Base-by-base conservation (phyloP, 2,113 vertebrate genomes). In the Notarius quadriscutis region DNA sequence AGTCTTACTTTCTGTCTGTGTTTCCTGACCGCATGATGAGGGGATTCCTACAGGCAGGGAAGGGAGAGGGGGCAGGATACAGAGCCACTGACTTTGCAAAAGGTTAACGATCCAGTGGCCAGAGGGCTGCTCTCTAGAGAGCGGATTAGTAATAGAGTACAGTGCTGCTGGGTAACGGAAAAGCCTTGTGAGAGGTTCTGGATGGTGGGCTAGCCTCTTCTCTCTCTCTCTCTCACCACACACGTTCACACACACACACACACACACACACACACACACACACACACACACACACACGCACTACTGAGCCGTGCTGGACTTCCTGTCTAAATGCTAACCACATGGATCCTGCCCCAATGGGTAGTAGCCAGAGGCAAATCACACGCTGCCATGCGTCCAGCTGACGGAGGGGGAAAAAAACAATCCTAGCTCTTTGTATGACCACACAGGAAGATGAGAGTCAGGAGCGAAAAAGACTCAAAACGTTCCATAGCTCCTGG, bases 321-420 rank as follows among this genome's bases (percentile, higher is more conserved):
- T 91, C 81, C 88, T 89, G 84, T 34, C 34, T 71, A 83, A 89
- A 85, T 91, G 88, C 88, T 90, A 85, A 89, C 83, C 84, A 81
- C 58, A 78, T 14, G 57, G 50, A 82, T 63, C 41, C 84, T 81
- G 12, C 85, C 79, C 83, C 81, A 30, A 67, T n/a, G 22, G 81
- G 71, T 58, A 87, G 14, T 65, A 58, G 78, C 55, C 25, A 27
- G 58, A 82, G 84, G 57, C 81, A 82, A 86, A 88, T 83, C 72
- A 63, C 78, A 84, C 71, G 85, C 57, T 86, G 85, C 60, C 81
- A 62, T 81, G 25, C 12, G 17, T 51, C 55, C n/a, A 27, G 34
- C 14, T 7, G 22, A 41, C 7, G 11, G 30, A 60, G 27, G 15
- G 72, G 7, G 6, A 14, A 9, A 85, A 83, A 79, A 65, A n/a